Percentiles rank a stretch among this genome's conserved stretches.
These are phyloP conservation scores for Lycaena phlaeas DNA, from an alignment of 2,888 invertebrate genomes.

Conservation along the genomic window DNA sequence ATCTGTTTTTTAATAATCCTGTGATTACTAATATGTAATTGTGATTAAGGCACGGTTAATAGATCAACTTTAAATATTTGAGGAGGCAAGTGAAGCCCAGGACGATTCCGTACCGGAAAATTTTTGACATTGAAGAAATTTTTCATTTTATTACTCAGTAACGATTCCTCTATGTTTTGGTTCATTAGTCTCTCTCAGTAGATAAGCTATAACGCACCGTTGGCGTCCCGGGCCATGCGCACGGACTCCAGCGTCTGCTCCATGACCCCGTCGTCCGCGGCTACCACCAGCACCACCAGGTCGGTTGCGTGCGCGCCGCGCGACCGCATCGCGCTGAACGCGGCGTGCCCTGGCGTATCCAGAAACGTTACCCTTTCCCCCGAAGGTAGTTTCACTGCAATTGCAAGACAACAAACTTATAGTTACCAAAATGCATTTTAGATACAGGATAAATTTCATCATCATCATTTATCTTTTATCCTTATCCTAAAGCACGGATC, in stretches of 20 bases:
- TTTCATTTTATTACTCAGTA: no score
- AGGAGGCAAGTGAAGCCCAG: no score
- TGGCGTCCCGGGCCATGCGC: slow-evolving; percentile 84
- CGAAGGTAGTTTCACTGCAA: slow-evolving; percentile 74
- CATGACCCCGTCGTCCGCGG: slow-evolving; percentile 99
- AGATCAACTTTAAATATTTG: no score
- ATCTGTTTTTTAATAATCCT: no score
- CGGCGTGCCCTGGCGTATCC: slow-evolving; percentile 99
- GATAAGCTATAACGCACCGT: slow-evolving; percentile 73
- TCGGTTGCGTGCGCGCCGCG: slow-evolving; percentile 96
- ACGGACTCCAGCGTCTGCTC: slow-evolving; percentile 96
- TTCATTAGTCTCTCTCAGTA: no score
- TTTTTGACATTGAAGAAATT: no score
- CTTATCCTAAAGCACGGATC: no score
- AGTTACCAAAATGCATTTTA: background rate
- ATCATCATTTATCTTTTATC: no score
- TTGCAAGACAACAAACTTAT: background rate
- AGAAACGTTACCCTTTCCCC: slow-evolving; percentile 92
- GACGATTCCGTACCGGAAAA: no score
- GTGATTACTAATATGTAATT: no score
- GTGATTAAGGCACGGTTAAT: no score
- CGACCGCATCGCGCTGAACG: slow-evolving; percentile 93
- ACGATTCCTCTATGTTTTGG: no score
- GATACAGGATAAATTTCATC: background rate
- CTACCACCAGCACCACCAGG: slow-evolving; percentile 95